Conservation (phyloP, 2,797 vertebrate species). For the Sorex maritimensis region DNA sequence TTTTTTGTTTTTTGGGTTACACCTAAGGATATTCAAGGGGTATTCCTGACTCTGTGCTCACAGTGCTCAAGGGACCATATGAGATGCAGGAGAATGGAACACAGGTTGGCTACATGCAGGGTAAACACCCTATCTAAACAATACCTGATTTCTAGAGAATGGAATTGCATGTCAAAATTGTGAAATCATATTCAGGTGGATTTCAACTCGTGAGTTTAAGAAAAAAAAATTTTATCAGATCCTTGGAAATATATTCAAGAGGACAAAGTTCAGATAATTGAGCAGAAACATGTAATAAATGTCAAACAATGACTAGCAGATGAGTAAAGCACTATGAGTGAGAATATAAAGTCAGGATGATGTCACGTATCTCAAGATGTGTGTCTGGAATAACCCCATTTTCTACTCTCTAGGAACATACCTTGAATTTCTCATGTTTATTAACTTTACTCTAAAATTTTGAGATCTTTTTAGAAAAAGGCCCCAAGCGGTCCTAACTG, state of each 20-base stretch:
- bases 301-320: slow-evolving; percentile 45
- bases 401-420: slow-evolving; percentile 44
- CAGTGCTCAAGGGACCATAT: too few species aligned
- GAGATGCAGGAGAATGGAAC: slow-evolving; percentile 18
- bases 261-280: slow-evolving; percentile 41
- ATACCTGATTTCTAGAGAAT: slow-evolving; percentile 29
- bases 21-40: too few species aligned
- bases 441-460: not conserved
- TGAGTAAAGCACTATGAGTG: slow-evolving; percentile 48
- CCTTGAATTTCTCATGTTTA: not conserved
- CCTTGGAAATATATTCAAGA: slow-evolving; percentile 20
- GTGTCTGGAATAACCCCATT: not conserved
- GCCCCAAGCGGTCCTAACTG: too few species aligned
- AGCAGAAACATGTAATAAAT: slow-evolving; percentile 46
- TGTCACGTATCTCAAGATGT: slow-evolving; percentile 59
- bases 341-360: slow-evolving; percentile 41
- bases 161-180: slow-evolving; percentile 66
- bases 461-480: not conserved
- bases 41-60: too few species aligned
- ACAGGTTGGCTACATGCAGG: too few species aligned
- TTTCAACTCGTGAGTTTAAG: slow-evolving; percentile 31
- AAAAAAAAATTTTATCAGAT: slow-evolving; percentile 52
- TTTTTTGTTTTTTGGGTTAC: too few species aligned
- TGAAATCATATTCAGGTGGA: slow-evolving; percentile 51
- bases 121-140: slow-evolving; percentile 30